Evolutionary conservation across 2,797 vertebrate species (phyloP).

Genomic region (Coluber constrictor): DNA sequence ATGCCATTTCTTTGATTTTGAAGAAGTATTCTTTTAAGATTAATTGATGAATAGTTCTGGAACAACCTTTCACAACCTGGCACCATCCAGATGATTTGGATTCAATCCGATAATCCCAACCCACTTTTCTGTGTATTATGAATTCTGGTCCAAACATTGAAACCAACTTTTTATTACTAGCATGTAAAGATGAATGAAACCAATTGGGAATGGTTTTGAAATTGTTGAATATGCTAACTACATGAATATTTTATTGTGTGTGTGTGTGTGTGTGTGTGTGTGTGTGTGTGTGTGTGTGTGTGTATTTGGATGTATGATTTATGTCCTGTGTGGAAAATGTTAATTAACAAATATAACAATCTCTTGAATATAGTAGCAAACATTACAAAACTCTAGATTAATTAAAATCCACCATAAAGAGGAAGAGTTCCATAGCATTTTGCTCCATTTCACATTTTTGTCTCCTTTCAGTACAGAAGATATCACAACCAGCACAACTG

Average conservation of each 20-base stretch:
- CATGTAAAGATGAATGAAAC: not conserved
- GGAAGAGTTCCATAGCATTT: not conserved
- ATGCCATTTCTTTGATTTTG: constrained; percentile 10
- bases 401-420: not conserved
- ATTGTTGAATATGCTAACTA: not conserved
- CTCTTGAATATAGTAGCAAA: not conserved
- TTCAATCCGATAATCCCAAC: not conserved
- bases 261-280: too few species aligned
- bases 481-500: not conserved
- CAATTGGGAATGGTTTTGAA: not conserved
- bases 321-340: not conserved
- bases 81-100: not conserved
- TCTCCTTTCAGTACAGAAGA: not conserved
- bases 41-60: not conserved
- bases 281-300: too few species aligned
- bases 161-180: not conserved
- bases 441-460: not conserved
- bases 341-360: not conserved
- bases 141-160: not conserved
- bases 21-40: not conserved
- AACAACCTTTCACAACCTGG: not conserved
- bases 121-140: not conserved
- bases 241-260: not conserved
- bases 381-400: not conserved
- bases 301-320: not conserved